These are phyloP conservation scores for Trachelus stipa DNA, from an alignment of 2,888 invertebrate species.

Conservation along the genomic window DNA sequence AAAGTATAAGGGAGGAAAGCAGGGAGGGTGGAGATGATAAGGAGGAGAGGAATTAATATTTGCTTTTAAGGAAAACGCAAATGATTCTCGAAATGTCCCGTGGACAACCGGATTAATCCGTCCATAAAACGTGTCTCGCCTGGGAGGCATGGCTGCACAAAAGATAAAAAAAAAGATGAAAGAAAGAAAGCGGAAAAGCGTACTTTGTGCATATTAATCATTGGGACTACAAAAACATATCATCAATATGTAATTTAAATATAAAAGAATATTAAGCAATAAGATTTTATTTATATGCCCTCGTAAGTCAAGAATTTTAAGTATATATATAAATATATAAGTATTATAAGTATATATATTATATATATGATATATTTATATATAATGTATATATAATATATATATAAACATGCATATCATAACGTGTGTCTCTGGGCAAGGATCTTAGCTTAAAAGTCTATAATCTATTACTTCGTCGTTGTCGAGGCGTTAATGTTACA, in stretches of 20 bases:
- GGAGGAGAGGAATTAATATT: too few species aligned
- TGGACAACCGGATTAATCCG: constrained; percentile 58
- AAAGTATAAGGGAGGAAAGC: constrained; percentile 4
- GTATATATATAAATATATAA: constrained; percentile 30
- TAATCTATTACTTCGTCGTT: constrained; percentile 63
- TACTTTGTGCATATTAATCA: constrained; percentile 64
- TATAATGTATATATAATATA: constrained; percentile 32
- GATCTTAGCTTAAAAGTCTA: constrained; percentile 58
- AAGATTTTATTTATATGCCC: constrained; percentile 65
- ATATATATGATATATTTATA: constrained; percentile 31
- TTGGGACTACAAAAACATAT: constrained; percentile 68
- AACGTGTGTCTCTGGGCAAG: constrained; percentile 63
- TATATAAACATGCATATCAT: constrained; percentile 63
- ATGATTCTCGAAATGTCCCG: constrained; percentile 53
- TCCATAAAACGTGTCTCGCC: constrained; percentile 51
- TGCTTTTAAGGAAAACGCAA: too few species aligned
- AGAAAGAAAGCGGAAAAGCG: too few species aligned
- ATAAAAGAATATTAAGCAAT: constrained; percentile 63
- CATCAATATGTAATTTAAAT: constrained; percentile 53
- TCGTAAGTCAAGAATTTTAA: constrained; percentile 39
- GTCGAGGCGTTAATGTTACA: constrained; percentile 64
- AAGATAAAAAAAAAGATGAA: not conserved
- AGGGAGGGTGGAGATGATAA: too few species aligned
- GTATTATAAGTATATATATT: constrained; percentile 37
- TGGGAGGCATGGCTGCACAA: constrained; percentile 23